Evolutionary conservation across 2,797 vertebrate genomes (phyloP).

Genomic region (Nannoperca australis): DNA sequence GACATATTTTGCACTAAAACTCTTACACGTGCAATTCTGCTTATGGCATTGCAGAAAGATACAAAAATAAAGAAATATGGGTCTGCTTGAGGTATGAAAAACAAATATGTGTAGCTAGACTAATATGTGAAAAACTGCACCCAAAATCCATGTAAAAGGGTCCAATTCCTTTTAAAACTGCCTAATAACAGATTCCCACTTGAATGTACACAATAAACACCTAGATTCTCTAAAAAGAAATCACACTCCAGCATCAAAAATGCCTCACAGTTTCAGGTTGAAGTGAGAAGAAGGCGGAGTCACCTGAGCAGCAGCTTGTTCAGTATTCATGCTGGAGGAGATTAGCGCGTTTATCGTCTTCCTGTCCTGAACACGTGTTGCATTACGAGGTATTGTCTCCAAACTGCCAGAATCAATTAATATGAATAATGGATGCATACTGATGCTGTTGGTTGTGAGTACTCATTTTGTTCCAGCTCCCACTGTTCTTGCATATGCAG

Average conservation of each 20-base stretch:
- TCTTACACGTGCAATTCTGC: slow-evolving; percentile 4
- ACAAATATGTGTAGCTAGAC: not conserved
- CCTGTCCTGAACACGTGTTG: slow-evolving; percentile 76
- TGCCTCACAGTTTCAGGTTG: slow-evolving; percentile 29
- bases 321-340: slow-evolving; percentile 47
- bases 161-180: not conserved
- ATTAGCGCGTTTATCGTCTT: slow-evolving; percentile 65
- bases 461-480: slow-evolving; percentile 68
- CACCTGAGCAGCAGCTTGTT: slow-evolving; percentile 45
- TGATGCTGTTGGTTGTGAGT: slow-evolving; percentile 56
- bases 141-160: not conserved
- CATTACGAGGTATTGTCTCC: slow-evolving; percentile 84
- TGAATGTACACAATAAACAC: not conserved
- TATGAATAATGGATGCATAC: slow-evolving; percentile 87
- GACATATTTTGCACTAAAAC: not conserved
- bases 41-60: not conserved
- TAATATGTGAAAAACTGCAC: not conserved
- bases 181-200: not conserved
- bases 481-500: slow-evolving; percentile 53
- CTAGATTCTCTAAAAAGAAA: not conserved
- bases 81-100: not conserved
- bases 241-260: slow-evolving; percentile 22
- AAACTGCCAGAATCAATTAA: slow-evolving; percentile 87
- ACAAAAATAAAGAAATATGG: slow-evolving; percentile 1
- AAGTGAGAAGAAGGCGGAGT: slow-evolving; percentile 39